Evolutionary conservation across 2,888 invertebrate species (phyloP).

Genomic region (Anaspis maculata): DNA sequence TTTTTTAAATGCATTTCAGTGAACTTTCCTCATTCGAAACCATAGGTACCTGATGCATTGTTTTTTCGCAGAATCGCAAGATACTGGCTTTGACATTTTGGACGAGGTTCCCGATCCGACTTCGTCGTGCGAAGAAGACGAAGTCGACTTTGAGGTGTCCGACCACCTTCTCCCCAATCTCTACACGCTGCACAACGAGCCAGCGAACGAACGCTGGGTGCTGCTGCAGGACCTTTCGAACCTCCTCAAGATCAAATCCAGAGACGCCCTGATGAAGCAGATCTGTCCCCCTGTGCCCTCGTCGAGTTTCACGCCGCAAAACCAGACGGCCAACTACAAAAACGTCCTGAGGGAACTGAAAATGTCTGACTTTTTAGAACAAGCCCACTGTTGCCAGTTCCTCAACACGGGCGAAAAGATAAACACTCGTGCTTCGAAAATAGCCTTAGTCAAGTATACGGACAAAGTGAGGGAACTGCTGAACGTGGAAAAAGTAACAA

Average conservation of each 20-base stretch:
- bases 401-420: constrained; percentile 71
- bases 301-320: constrained; percentile 15
- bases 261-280: constrained; percentile 70
- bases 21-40: constrained; percentile 1
- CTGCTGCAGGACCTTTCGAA: constrained; percentile 71
- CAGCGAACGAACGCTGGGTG: constrained; percentile 67
- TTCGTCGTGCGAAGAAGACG: constrained; percentile 45
- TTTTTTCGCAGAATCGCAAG: constrained; percentile 41
- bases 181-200: constrained; percentile 60
- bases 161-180: constrained; percentile 72
- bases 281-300: constrained; percentile 53
- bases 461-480: constrained; percentile 74
- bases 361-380: constrained; percentile 71
- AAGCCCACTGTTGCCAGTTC: constrained; percentile 71
- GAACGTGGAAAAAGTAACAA: constrained; percentile 68
- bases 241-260: constrained; percentile 69
- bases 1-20: background rate
- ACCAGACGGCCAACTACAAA: constrained; percentile 24
- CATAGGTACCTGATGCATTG: background rate
- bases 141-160: constrained; percentile 74
- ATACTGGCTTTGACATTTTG: constrained; percentile 54
- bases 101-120: constrained; percentile 47
- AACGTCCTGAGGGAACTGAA: constrained; percentile 59
- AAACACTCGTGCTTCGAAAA: constrained; percentile 71
- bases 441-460: constrained; percentile 75